Evolutionary conservation across 1,140 invertebrate genomes (phyloP).

Genomic region (Alviniconcha marisindica): DNA sequence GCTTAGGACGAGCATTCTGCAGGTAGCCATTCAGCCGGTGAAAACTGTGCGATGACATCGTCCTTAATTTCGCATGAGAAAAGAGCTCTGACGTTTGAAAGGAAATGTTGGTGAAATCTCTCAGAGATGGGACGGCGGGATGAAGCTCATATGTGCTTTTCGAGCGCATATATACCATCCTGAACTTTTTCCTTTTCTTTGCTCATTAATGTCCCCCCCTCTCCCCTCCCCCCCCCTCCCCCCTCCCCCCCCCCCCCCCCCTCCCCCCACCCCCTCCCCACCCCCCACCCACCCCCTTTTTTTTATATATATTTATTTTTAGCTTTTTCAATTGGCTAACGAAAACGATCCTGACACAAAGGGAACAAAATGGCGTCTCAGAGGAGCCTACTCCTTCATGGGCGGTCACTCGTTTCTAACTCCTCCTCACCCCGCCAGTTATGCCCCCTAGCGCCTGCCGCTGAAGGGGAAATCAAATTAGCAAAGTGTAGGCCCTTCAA

Average conservation of each 20-base stretch:
- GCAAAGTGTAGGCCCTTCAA: constrained; percentile 33
- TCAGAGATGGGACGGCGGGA: no score
- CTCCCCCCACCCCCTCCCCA: background rate
- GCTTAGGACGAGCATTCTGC: no score
- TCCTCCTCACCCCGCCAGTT: background rate
- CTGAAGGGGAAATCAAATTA: constrained; percentile 35
- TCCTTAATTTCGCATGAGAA: no score
- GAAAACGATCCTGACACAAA: background rate
- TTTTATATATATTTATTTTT: background rate
- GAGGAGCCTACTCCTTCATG: background rate
- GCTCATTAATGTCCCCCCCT: no score
- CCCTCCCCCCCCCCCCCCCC: background rate
- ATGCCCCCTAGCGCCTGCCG: constrained; percentile 2
- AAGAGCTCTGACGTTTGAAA: no score
- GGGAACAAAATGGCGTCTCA: background rate
- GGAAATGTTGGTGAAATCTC: no score
- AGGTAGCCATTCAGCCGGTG: no score
- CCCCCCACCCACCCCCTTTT: background rate
- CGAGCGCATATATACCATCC: no score
- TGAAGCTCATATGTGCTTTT: no score
- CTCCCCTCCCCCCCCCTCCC: background rate
- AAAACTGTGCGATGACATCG: no score
- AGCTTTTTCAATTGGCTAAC: constrained; percentile 7
- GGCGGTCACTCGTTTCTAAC: background rate
- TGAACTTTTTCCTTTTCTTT: no score